Conservation (phyloP, 2,113 vertebrate species). For the Corythornis vintsioides region DNA sequence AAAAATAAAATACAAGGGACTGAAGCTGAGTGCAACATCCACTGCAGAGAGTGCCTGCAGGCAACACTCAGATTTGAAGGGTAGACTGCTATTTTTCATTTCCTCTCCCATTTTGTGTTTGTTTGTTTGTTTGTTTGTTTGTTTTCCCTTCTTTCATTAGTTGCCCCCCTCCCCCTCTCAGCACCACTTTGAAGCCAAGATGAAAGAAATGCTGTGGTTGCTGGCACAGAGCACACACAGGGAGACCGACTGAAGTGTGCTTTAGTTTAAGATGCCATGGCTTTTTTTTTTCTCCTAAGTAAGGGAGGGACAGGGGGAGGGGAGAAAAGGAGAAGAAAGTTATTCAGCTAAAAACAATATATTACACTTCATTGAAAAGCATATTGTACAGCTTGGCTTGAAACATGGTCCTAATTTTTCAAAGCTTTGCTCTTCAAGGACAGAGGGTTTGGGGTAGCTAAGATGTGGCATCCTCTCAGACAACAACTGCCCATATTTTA, state of each 20-base stretch:
- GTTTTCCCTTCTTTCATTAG: slow-evolving; percentile 74
- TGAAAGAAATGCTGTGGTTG: slow-evolving; percentile 81
- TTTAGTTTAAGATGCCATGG: slow-evolving; percentile 82
- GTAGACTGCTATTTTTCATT: slow-evolving; percentile 48
- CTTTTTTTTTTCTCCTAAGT: background rate
- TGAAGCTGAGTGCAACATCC: slow-evolving; percentile 37
- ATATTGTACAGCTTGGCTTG: slow-evolving; percentile 62
- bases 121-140: slow-evolving; percentile 83
- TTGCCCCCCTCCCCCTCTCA: slow-evolving; percentile 64
- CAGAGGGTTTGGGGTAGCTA: slow-evolving; percentile 58
- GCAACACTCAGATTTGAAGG: slow-evolving; percentile 50
- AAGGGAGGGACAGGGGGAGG: background rate
- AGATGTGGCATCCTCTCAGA: slow-evolving; percentile 68
- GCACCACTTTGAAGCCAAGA: slow-evolving; percentile 81
- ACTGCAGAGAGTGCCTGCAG: slow-evolving; percentile 32
- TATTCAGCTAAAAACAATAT: slow-evolving; percentile 75
- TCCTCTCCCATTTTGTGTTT: slow-evolving; percentile 39
- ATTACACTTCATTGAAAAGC: slow-evolving; percentile 68
- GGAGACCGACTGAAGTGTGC: slow-evolving; percentile 77
- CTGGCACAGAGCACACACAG: slow-evolving; percentile 72
- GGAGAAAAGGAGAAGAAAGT: slow-evolving; percentile 48
- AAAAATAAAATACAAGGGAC: slow-evolving; percentile 49
- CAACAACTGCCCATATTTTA: slow-evolving; percentile 65
- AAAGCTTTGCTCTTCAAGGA: slow-evolving; percentile 75
- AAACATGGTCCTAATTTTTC: slow-evolving; percentile 77